A percentile compares a stretch with the other conserved stretches of the same genome.
phyloP scores from a whole-genome alignment of 1,140 invertebrate genomes.

The Nylanderia fulva region DNA sequence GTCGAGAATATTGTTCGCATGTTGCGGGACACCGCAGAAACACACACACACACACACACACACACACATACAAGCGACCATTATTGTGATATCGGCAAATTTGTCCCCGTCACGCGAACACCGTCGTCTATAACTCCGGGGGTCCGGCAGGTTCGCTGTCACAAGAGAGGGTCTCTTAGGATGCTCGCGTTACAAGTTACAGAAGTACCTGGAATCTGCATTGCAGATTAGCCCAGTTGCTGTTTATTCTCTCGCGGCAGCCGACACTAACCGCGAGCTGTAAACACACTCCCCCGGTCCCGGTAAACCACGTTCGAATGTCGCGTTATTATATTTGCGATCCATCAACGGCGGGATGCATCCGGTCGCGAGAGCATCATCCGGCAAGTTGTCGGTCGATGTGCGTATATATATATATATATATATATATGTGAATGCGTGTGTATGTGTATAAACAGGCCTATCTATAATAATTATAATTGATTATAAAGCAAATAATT shows the following conservation, averaged over 20 bases:
- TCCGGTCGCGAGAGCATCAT: constrained; percentile 22
- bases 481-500: too few relatives aligned
- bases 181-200: constrained; percentile 55
- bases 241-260: constrained; percentile 57
- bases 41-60: too few relatives aligned
- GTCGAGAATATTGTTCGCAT: constrained; percentile 23
- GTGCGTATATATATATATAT: background rate
- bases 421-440: too few relatives aligned
- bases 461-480: too few relatives aligned
- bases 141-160: constrained; percentile 20
- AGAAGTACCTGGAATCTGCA: constrained; percentile 58
- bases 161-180: constrained; percentile 55
- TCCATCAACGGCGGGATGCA: constrained; percentile 36
- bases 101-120: constrained; percentile 30
- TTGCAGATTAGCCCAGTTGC: constrained; percentile 53
- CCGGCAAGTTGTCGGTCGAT: background rate
- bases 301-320: constrained; percentile 29
- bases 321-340: constrained; percentile 57
- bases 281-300: constrained; percentile 38
- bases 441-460: too few relatives aligned
- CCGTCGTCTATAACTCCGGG: constrained; percentile 20
- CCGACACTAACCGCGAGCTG: constrained; percentile 52
- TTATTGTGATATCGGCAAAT: constrained; percentile 55
- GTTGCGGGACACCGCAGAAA: constrained; percentile 11
- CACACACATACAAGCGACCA: constrained; percentile 3